phyloP scores from a whole-genome alignment of 1,140 invertebrate species.

The Drosophila bifasciata region DNA sequence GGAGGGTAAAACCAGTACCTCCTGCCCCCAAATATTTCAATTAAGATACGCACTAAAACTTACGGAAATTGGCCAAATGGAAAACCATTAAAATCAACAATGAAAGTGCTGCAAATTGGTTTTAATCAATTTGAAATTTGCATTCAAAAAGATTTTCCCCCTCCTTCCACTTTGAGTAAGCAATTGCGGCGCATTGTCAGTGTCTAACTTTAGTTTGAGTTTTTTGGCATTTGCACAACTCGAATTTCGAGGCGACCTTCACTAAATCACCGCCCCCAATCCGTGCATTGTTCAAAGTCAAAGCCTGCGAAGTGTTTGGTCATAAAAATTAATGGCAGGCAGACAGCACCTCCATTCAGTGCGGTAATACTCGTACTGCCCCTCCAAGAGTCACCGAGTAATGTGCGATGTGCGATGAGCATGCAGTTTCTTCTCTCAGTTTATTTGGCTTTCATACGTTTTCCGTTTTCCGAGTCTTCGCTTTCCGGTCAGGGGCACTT shows the following conservation, averaged over 20 bases:
- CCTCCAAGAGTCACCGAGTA: too few species aligned
- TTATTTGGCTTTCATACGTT: slow-evolving; percentile 15
- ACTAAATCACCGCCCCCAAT: slow-evolving; percentile 13
- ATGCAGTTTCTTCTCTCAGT: slow-evolving; percentile 50
- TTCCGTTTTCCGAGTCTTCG: slow-evolving; percentile 25
- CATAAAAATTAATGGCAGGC: slow-evolving; percentile 61
- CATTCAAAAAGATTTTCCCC: slow-evolving; percentile 3
- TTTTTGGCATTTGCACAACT: slow-evolving; percentile 19
- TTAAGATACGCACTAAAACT: slow-evolving; percentile 15
- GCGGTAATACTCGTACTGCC: too few species aligned
- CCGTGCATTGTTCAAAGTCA: slow-evolving; percentile 23
- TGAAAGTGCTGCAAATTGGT: slow-evolving; percentile 25
- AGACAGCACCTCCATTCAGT: slow-evolving; percentile 28
- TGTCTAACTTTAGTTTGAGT: slow-evolving; percentile 1
- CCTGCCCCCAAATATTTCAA: background rate
- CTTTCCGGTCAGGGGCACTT: slow-evolving; percentile 79
- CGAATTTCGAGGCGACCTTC: slow-evolving; percentile 28
- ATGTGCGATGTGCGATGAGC: slow-evolving; percentile 69
- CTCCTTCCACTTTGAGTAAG: background rate
- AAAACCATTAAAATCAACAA: slow-evolving; percentile 5
- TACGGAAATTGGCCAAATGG: background rate
- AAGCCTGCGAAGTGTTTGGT: slow-evolving; percentile 42
- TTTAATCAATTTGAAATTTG: slow-evolving; percentile 5
- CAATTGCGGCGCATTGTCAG: slow-evolving; percentile 2
- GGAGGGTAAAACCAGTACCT: too few species aligned